Percentiles rank a stretch among this genome's conserved stretches.
Conservation (phyloP, 37 sponge, comb jelly and placozoan genomes). For the Halisarca cf. caerulea region DNA sequence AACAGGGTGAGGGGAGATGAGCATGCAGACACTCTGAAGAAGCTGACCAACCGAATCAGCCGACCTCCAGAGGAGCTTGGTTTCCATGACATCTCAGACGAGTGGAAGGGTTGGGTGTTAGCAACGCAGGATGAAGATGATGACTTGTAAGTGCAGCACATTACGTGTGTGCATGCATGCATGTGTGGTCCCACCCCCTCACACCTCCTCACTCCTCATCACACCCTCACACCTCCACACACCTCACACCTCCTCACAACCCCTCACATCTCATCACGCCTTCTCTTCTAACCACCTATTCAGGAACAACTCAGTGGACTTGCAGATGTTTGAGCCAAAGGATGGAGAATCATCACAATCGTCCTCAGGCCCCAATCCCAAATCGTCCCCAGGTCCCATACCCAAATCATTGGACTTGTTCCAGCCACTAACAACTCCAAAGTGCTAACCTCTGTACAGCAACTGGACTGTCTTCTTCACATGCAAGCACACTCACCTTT, state of each 20-base stretch:
- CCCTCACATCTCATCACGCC: too few species aligned
- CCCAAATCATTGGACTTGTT: conserved; percentile 28
- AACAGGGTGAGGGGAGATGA: not conserved
- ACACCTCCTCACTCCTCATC: too few species aligned
- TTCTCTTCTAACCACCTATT: too few species aligned
- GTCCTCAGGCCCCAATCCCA: not conserved
- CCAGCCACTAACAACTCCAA: conserved; percentile 8
- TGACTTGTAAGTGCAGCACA: not conserved
- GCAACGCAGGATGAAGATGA: not conserved
- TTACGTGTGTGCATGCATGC: too few species aligned
- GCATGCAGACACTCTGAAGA: conserved; percentile 26
- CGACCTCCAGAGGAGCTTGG: conserved; percentile 5
- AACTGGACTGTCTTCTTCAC: too few species aligned
- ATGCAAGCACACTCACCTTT: too few species aligned
- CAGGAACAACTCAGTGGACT: not conserved
- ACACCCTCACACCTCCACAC: too few species aligned
- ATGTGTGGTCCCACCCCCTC: too few species aligned
- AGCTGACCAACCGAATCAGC: not conserved
- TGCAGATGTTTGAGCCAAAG: conserved; percentile 3
- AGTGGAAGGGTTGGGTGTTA: conserved; percentile 24
- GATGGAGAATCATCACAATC: not conserved
- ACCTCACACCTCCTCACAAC: too few species aligned
- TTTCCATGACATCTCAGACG: conserved; percentile 18
- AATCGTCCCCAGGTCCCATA: not conserved
- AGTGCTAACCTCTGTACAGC: not conserved